A percentile compares a stretch with the other conserved stretches of the same genome.
Evolutionary conservation across 2,113 vertebrate genomes (phyloP).

Genomic region (Nyctereutes procyonoides): DNA sequence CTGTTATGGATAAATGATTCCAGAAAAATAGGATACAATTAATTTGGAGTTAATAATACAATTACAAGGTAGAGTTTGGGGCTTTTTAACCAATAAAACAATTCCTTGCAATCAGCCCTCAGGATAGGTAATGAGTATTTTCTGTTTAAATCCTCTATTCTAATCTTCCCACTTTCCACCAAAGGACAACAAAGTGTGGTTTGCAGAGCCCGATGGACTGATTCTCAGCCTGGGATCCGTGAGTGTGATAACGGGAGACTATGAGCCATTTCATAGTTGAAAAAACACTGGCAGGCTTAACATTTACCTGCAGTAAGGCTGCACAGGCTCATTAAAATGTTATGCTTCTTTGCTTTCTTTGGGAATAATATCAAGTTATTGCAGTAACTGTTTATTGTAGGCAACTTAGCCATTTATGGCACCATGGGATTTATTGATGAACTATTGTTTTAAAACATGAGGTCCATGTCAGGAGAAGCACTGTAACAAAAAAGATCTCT

Average conservation of each 20-base stretch:
- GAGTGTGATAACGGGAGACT: not conserved
- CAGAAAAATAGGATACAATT: not conserved
- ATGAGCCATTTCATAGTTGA: conserved; percentile 22
- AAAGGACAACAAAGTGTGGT: not conserved
- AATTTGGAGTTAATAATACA: conserved; percentile 14
- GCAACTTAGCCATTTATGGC: not conserved
- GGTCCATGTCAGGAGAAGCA: not conserved
- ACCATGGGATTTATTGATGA: not conserved
- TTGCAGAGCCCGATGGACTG: not conserved
- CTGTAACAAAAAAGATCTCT: not conserved
- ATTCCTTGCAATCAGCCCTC: not conserved
- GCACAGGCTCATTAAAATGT: conserved; percentile 37
- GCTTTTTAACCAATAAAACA: conserved; percentile 13
- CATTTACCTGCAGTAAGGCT: not conserved
- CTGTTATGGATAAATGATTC: not conserved
- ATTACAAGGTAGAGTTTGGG: not conserved
- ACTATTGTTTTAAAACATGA: conserved; percentile 22
- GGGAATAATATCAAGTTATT: conserved; percentile 6
- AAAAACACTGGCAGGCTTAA: conserved; percentile 17
- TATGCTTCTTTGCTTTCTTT: conserved; percentile 36
- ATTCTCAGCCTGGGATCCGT: not conserved
- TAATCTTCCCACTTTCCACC: conserved; percentile 23
- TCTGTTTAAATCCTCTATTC: conserved; percentile 19
- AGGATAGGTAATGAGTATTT: not conserved
- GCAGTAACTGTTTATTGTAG: not conserved